These are phyloP conservation scores for Ceratothoa steindachneri DNA, from an alignment of 2,888 invertebrate genomes.

Conservation along the genomic window DNA sequence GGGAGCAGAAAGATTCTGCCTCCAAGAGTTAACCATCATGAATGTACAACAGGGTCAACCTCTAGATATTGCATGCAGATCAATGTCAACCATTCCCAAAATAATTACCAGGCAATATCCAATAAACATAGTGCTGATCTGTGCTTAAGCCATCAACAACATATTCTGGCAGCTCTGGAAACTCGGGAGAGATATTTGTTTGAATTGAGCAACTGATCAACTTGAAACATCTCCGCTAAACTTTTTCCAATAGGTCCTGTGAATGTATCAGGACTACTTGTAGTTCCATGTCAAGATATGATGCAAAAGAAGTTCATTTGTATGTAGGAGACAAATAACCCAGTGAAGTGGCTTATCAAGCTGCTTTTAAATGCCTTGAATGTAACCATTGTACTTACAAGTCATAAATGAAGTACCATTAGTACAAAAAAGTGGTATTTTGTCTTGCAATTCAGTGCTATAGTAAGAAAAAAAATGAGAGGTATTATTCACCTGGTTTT, in stretches of 20 bases:
- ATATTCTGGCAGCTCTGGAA: not conserved
- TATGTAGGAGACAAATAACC: not conserved
- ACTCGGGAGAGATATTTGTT: not conserved
- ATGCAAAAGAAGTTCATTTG: not conserved
- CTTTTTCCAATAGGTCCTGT: not conserved
- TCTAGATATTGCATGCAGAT: not conserved
- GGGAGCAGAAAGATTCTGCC: no score
- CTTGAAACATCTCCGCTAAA: not conserved
- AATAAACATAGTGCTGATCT: not conserved
- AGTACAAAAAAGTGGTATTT: not conserved
- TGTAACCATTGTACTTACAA: not conserved
- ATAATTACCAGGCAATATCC: not conserved
- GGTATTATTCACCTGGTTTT: no score
- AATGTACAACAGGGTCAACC: no score
- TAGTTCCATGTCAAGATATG: not conserved
- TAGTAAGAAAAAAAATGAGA: no score
- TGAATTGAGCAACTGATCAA: not conserved
- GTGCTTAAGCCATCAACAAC: not conserved
- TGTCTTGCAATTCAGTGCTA: no score
- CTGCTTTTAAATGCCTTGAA: not conserved
- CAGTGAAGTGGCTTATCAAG: not conserved
- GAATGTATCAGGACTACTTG: not conserved
- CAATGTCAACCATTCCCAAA: not conserved
- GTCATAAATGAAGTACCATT: not conserved
- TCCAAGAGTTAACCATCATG: no score